phyloP scores from a whole-genome alignment of 2,113 vertebrate species.

The Columbina picui region DNA sequence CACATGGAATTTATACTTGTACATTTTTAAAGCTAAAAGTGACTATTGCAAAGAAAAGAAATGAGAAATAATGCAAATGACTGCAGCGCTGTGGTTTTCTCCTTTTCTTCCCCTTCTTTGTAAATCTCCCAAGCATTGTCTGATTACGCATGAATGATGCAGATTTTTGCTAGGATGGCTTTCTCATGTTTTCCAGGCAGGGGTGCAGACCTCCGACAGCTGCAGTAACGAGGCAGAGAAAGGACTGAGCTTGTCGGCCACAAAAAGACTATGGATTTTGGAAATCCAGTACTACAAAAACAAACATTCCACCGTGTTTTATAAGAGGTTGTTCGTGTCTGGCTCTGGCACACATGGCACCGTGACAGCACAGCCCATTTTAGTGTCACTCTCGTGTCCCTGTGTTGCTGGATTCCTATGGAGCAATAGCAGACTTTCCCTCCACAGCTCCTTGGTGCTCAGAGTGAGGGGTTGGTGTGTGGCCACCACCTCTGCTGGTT shows the following conservation, averaged over 20 bases:
- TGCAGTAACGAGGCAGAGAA: constrained; percentile 26
- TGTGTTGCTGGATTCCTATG: not conserved
- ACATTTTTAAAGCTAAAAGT: not conserved
- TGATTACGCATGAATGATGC: not conserved
- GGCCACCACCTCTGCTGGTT: not conserved
- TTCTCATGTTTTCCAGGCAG: constrained; percentile 45
- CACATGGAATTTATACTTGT: rapidly evolving
- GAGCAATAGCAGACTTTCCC: not conserved
- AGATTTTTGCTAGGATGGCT: constrained; percentile 8
- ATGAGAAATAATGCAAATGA: not conserved
- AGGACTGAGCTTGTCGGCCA: not conserved
- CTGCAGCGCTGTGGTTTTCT: not conserved
- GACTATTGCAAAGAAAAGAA: not conserved
- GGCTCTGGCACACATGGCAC: not conserved
- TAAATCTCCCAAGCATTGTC: constrained; percentile 16
- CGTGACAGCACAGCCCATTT: not conserved
- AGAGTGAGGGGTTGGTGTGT: not conserved
- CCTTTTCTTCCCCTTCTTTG: not conserved
- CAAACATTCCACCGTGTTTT: constrained; percentile 9
- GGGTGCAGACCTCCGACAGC: constrained; percentile 45
- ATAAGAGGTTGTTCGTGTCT: constrained; percentile 10
- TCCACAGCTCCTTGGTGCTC: not conserved
- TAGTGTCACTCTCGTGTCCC: not conserved
- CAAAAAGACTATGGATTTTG: constrained; percentile 37
- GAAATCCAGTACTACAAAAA: constrained; percentile 21